phyloP scores from a whole-genome alignment of 2,797 vertebrate species.

The Otus scops region DNA sequence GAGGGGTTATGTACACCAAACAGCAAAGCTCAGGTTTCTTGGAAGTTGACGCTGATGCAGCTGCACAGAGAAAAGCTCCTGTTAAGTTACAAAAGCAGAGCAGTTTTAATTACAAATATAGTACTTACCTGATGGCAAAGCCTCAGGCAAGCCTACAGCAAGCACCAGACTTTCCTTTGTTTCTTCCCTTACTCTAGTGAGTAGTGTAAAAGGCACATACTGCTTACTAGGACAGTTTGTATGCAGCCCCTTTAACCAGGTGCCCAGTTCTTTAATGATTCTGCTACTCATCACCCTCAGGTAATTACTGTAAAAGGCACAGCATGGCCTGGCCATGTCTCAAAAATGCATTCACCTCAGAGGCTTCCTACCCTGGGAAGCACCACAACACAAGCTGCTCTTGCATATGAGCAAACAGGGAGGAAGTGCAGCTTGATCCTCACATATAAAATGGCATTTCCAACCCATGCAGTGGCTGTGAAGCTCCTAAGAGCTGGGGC shows the following conservation, averaged over 20 bases:
- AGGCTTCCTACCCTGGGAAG: background rate
- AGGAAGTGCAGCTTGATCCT: background rate
- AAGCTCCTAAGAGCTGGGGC: background rate
- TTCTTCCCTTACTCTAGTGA: background rate
- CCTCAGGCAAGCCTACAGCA: background rate
- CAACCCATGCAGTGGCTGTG: background rate
- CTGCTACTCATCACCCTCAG: background rate
- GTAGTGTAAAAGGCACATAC: rapidly evolving
- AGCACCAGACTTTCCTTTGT: background rate
- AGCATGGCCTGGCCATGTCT: background rate
- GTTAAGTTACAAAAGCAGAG: background rate
- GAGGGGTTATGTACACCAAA: rapidly evolving
- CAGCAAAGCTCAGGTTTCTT: background rate
- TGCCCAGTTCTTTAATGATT: background rate
- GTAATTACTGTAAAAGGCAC: background rate
- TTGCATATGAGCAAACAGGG: rapidly evolving
- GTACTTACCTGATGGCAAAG: background rate
- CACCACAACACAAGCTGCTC: background rate
- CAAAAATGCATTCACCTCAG: background rate
- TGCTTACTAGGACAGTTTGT: background rate
- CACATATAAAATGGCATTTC: background rate
- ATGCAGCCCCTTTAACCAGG: background rate
- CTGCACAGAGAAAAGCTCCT: background rate
- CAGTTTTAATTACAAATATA: background rate
- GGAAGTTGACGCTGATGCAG: background rate